Conservation (phyloP, 2,888 invertebrate genomes). For the Drosophila barbarae region DNA sequence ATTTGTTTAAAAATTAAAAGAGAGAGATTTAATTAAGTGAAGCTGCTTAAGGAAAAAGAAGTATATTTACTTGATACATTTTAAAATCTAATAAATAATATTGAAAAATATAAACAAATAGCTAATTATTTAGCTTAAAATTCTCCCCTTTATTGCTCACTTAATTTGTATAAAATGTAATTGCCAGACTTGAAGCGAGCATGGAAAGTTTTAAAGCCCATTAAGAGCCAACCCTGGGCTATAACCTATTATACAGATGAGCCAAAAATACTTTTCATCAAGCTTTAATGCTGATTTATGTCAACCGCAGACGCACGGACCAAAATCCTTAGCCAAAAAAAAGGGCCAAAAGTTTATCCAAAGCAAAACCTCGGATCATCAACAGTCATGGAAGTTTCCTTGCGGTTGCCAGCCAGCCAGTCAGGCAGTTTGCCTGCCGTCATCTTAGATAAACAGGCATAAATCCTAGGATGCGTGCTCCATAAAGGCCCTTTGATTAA, state of each 20-base stretch:
- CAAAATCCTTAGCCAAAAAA: conserved; percentile 11
- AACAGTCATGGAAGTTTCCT: conserved; percentile 39
- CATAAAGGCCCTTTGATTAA: conserved; percentile 70
- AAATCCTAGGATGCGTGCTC: conserved; percentile 53
- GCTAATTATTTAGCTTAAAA: background rate
- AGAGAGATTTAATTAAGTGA: conserved; percentile 1
- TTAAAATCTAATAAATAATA: no score
- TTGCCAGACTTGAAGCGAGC: conserved; percentile 4
- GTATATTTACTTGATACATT: background rate
- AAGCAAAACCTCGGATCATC: conserved; percentile 44
- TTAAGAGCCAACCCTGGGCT: conserved; percentile 17
- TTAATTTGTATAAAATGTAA: conserved; percentile 15
- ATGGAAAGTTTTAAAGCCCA: conserved; percentile 20
- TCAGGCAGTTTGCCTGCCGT: conserved; percentile 30
- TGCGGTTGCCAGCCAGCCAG: conserved; percentile 32
- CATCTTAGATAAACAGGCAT: conserved; percentile 52
- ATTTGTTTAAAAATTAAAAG: conserved; percentile 1
- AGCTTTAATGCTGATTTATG: conserved; percentile 67
- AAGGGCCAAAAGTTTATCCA: conserved; percentile 61
- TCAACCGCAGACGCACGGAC: conserved; percentile 53
- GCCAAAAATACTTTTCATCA: conserved; percentile 42
- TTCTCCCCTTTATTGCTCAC: background rate
- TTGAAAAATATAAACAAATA: background rate
- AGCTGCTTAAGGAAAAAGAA: background rate
- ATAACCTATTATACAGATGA: conserved; percentile 34